Evolutionary conservation across 2,888 invertebrate species (phyloP), one percentile per base, ranked within the genome.

Genomic region (Protodeltote pygarga): DNA sequence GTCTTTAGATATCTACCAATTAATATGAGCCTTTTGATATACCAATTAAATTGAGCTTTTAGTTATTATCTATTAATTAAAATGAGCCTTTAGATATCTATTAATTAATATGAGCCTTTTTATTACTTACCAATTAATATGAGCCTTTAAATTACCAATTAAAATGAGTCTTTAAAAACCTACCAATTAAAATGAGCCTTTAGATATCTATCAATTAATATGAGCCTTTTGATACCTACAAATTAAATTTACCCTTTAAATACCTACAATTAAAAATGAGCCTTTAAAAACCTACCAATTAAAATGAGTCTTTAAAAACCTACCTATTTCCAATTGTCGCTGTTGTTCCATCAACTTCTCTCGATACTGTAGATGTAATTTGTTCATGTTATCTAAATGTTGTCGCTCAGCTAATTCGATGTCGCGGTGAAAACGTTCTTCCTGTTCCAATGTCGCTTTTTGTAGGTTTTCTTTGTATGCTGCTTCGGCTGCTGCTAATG

Each of bases 311-410:
- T 24, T 3, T n/a, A 1, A 9, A 8, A 11, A 79, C 71, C 73
- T 71, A 83, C 90, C 92, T 27, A 86, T 85, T 44, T 87, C 86
- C 71, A 93, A 78, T 38, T 93, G 90, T 1, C 85, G 79, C 49
- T 90, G 91, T 21, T 92, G 75, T 10, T 93, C 89, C 3, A 80
- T 61, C 24, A 94, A 62, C 46, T 84, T 89, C 1, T 81, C 78
- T 3, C 85, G 80, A 37, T 92, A 81, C 20, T 89, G 85, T 6
- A 85, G 81, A 52, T 93, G 89, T 16, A 95, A 37, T 42, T 72
- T 67, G 1, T 71, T 62, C 71, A 93, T 88, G 34, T 93, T 85
- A 5, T 89, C 85, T 2, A 64, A 66, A 35, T 93, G 92, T 39
- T 85, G 87, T 14, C 73, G 71, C 38, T 82, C 83, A 0, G 79